phyloP scores from a whole-genome alignment of 2,797 vertebrate genomes.

The Clarias fuscus region DNA sequence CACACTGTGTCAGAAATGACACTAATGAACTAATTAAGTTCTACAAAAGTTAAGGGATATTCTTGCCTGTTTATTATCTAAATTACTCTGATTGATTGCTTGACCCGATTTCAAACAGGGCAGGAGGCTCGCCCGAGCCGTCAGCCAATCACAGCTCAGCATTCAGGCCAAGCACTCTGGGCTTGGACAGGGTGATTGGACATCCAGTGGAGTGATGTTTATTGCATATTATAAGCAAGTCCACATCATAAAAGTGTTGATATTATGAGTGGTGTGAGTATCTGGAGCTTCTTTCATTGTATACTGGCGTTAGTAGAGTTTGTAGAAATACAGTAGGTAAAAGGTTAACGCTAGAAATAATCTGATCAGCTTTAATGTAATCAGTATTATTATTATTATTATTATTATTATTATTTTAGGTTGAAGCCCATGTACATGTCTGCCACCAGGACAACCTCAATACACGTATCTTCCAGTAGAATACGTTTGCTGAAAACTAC shows the following conservation, averaged over 20 bases:
- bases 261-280: background rate
- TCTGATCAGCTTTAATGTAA: too few relatives aligned
- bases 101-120: background rate
- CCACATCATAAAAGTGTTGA: background rate
- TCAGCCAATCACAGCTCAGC: slow-evolving; percentile 57
- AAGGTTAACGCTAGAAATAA: too few relatives aligned
- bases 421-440: too few relatives aligned
- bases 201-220: background rate
- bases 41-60: background rate
- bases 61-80: background rate
- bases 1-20: background rate
- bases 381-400: too few relatives aligned
- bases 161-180: slow-evolving; percentile 17
- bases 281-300: background rate
- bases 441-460: too few relatives aligned
- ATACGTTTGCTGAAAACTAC: too few relatives aligned
- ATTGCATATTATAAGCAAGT: background rate
- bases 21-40: background rate
- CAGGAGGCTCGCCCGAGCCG: slow-evolving; percentile 23
- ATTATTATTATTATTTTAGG: too few relatives aligned
- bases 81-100: background rate
- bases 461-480: too few relatives aligned
- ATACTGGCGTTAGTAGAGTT: too few relatives aligned
- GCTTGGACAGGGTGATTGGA: slow-evolving; percentile 18
- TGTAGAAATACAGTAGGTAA: too few relatives aligned